Evolutionary conservation across 2,888 invertebrate genomes (phyloP).

Genomic region (Acheta domesticus): DNA sequence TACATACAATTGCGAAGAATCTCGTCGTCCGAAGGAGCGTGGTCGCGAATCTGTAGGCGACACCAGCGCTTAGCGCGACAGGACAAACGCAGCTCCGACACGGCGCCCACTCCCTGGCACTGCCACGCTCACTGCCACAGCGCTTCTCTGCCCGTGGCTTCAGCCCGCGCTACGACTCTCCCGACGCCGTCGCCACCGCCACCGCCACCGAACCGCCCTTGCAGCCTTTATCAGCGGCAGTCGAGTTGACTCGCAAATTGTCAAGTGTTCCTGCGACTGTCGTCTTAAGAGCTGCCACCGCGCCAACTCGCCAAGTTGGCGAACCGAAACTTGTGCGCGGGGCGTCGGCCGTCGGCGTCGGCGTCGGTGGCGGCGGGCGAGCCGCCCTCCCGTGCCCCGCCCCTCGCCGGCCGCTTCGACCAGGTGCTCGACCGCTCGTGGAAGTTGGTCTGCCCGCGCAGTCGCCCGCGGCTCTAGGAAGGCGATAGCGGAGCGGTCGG

Average conservation of each 20-base stretch:
- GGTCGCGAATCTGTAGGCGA: no score
- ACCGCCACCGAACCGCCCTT: background rate
- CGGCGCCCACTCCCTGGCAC: no score
- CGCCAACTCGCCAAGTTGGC: background rate
- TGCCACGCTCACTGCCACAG: no score
- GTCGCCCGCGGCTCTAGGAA: no score
- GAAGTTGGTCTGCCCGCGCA: background rate
- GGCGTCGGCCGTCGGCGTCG: background rate
- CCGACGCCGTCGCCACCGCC: no score
- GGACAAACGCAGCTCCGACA: no score
- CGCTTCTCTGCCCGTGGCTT: no score
- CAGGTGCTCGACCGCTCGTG: background rate
- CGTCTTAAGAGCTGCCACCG: background rate
- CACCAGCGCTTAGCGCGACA: no score
- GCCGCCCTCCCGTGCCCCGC: background rate
- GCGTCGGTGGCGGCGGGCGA: background rate
- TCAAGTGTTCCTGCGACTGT: background rate
- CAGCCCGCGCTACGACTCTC: no score
- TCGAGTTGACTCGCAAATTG: constrained; percentile 6
- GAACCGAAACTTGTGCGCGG: background rate
- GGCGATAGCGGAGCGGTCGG: no score
- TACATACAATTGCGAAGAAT: no score
- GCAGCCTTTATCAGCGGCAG: background rate
- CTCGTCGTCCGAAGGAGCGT: no score
- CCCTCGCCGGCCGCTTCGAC: background rate